phyloP scores from a whole-genome alignment of 1,140 invertebrate genomes.

The Pseudomyrmex dendroicus region DNA sequence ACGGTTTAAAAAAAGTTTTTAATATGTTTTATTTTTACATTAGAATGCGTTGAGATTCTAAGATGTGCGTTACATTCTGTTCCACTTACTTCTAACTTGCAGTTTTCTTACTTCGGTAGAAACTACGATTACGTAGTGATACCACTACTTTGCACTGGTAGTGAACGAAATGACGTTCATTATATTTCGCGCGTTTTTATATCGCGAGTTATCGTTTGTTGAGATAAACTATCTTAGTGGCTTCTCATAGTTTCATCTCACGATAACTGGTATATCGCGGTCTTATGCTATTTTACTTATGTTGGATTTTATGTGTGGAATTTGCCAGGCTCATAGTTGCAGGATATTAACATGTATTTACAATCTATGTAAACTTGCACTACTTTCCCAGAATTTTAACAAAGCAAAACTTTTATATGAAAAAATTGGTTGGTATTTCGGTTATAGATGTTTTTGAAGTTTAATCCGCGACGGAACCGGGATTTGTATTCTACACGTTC shows the following conservation, averaged over 20 bases:
- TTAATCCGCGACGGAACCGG: conserved; percentile 49
- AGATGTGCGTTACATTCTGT: background rate
- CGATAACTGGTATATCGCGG: background rate
- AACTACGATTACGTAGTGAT: conserved; percentile 24
- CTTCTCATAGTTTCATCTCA: background rate
- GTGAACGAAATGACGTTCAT: conserved; percentile 13
- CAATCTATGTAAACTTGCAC: too few relatives aligned
- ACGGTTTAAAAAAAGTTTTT: background rate
- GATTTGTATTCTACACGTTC: conserved; percentile 65
- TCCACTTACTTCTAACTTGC: background rate
- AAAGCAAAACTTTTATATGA: too few relatives aligned
- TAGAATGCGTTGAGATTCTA: background rate
- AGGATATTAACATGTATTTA: too few relatives aligned
- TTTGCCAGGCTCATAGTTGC: too few relatives aligned
- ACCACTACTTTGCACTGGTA: too few relatives aligned
- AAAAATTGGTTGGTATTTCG: background rate
- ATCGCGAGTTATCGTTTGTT: conserved; percentile 11
- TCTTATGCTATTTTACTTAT: background rate
- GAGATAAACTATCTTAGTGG: background rate
- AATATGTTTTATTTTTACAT: background rate
- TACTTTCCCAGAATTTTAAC: too few relatives aligned
- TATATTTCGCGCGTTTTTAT: background rate
- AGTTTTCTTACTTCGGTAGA: background rate
- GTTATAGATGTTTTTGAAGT: background rate
- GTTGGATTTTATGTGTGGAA: background rate